Conservation (phyloP, 53 echinoderm and acorn worm species). For the Luidia sarsii region DNA sequence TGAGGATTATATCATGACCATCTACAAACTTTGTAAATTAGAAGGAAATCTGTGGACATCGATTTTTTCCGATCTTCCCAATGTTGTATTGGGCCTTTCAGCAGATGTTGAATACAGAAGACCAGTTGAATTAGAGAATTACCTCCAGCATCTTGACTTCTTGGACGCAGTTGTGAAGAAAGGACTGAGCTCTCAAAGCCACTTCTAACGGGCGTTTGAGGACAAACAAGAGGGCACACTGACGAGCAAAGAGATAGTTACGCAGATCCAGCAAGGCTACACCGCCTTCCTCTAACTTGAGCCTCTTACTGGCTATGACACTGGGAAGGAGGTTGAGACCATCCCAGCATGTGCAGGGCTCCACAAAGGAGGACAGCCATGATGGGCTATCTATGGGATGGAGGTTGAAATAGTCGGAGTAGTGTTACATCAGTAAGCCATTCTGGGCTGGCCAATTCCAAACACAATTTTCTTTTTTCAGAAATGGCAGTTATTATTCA, state of each 20-base stretch:
- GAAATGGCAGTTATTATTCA: too few relatives aligned
- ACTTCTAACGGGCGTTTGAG: slow-evolving; percentile 87
- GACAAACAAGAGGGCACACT: slow-evolving; percentile 77
- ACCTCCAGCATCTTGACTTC: slow-evolving; percentile 91
- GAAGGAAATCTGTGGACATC: too few relatives aligned
- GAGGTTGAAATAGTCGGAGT: too few relatives aligned
- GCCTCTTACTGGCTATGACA: slow-evolving; percentile 67
- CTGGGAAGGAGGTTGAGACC: slow-evolving; percentile 84
- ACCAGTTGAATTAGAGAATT: too few relatives aligned
- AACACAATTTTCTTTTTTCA: too few relatives aligned
- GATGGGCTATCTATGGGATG: slow-evolving; percentile 59
- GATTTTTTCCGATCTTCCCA: too few relatives aligned
- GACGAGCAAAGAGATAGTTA: slow-evolving; percentile 95
- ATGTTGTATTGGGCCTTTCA: too few relatives aligned
- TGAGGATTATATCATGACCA: too few relatives aligned
- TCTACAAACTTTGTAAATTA: too few relatives aligned
- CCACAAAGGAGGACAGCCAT: slow-evolving; percentile 81
- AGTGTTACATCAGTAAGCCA: too few relatives aligned
- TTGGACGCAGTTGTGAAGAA: slow-evolving; percentile 94
- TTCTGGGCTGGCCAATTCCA: too few relatives aligned
- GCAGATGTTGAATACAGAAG: too few relatives aligned
- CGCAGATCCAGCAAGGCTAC: slow-evolving; percentile 91
- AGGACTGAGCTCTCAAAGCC: slow-evolving; percentile 75
- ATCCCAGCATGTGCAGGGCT: slow-evolving; percentile 88
- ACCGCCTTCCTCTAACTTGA: slow-evolving; percentile 67